A percentile compares a stretch with the other conserved stretches of the same genome.
Evolutionary conservation across 2,113 vertebrate species (phyloP).

Genomic region (Brachionichthys hirsutus): DNA sequence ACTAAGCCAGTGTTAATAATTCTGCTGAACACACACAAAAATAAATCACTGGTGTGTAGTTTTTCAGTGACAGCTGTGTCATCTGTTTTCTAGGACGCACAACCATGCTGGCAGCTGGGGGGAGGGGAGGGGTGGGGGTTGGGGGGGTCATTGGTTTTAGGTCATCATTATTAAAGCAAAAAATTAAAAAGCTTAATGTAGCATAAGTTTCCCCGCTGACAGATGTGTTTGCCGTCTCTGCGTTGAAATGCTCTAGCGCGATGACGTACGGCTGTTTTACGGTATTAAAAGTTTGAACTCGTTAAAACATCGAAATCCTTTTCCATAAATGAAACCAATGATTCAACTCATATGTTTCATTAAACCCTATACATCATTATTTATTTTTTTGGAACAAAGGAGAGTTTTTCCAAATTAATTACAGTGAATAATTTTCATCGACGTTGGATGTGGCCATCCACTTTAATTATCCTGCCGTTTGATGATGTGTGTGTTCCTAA

Average conservation of each 20-base stretch:
- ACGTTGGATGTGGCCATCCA: constrained; percentile 54
- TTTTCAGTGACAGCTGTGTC: constrained; percentile 77
- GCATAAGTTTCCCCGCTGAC: constrained; percentile 73
- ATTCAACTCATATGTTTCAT: constrained; percentile 61
- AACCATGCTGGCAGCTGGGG: constrained; percentile 75
- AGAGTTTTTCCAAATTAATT: constrained; percentile 66
- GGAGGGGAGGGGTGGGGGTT: constrained; percentile 1
- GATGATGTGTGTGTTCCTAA: constrained; percentile 54
- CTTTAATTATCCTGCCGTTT: constrained; percentile 62
- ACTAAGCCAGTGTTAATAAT: constrained; percentile 73
- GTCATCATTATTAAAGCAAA: constrained; percentile 76
- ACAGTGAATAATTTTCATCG: constrained; percentile 64
- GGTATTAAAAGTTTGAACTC: constrained; percentile 70
- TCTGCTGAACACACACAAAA: constrained; percentile 66
- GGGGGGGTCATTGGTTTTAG: constrained; percentile 62
- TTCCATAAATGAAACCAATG: constrained; percentile 59
- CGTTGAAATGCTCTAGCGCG: constrained; percentile 43
- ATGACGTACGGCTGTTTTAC: constrained; percentile 59
- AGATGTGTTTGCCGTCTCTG: constrained; percentile 68
- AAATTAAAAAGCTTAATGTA: constrained; percentile 75
- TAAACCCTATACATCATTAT: constrained; percentile 62
- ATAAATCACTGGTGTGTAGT: constrained; percentile 70
- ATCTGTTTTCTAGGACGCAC: constrained; percentile 79
- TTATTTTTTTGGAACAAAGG: constrained; percentile 60
- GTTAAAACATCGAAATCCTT: constrained; percentile 57